Conservation (phyloP, 2,888 invertebrate species). For the Meandrusa payeni region DNA sequence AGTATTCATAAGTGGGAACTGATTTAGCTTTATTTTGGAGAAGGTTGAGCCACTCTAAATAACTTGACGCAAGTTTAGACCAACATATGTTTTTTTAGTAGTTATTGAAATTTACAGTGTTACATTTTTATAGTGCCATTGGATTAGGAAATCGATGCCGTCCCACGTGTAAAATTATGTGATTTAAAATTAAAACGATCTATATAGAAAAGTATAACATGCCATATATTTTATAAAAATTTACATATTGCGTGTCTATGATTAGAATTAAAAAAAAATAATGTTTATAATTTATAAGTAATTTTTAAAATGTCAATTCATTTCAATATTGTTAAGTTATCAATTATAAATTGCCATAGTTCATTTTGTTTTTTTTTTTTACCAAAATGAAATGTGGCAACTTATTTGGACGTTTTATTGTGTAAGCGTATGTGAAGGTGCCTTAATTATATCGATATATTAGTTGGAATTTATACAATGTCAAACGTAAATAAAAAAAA, state of each 20-base stretch:
- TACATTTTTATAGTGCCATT: no score
- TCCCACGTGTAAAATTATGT: conserved; percentile 7
- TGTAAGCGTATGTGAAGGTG: conserved; percentile 35
- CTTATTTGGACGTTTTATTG: conserved; percentile 39
- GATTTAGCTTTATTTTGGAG: no score
- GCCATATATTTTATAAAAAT: conserved; percentile 76
- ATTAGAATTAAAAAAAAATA: conserved; percentile 53
- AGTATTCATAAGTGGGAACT: no score
- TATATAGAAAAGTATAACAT: conserved; percentile 73
- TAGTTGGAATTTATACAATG: conserved; percentile 30
- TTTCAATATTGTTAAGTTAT: no score
- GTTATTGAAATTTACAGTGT: no score
- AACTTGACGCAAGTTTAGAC: no score
- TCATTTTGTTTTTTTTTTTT: conserved; percentile 57
- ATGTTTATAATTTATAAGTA: conserved; percentile 37
- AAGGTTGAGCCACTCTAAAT: no score
- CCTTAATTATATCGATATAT: conserved; percentile 14
- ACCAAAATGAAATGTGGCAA: conserved; percentile 53
- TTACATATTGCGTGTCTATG: conserved; percentile 62
- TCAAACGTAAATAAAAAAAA: conserved; percentile 26
- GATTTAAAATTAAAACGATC: conserved; percentile 40
- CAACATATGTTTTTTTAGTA: no score
- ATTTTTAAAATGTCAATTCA: no score
- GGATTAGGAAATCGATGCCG: conserved; percentile 12
- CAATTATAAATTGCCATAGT: conserved; percentile 56